Conservation (phyloP, 2,888 invertebrate species). For the Tenthredo amoena region DNA sequence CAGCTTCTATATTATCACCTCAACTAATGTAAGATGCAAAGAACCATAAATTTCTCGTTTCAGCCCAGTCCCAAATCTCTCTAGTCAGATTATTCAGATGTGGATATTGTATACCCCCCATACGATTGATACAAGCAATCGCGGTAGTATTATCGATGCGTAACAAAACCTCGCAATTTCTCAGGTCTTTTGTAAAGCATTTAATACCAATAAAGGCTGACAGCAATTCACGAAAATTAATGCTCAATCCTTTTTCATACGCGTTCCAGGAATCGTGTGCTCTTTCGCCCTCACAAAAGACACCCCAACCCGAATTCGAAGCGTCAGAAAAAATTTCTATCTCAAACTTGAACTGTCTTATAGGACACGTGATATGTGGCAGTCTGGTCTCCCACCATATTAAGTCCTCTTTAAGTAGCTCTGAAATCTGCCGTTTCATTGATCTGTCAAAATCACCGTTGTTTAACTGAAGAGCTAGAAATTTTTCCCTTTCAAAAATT, state of each 20-base stretch:
- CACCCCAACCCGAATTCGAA: conserved; percentile 56
- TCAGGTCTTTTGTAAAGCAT: conserved; percentile 55
- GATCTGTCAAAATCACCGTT: conserved; percentile 47
- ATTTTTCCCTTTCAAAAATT: conserved; percentile 53
- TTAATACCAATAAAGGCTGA: conserved; percentile 57
- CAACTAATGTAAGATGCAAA: conserved; percentile 57
- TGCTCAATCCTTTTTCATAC: conserved; percentile 47
- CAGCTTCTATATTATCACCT: conserved; percentile 53
- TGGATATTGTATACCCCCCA: conserved; percentile 54
- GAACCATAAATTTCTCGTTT: conserved; percentile 54
- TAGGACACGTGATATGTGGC: conserved; percentile 49
- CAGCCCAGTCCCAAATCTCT: conserved; percentile 57
- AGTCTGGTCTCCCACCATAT: conserved; percentile 30
- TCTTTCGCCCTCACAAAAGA: conserved; percentile 30
- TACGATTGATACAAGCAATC: conserved; percentile 57
- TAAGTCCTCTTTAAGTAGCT: conserved; percentile 34
- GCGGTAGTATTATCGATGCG: conserved; percentile 57
- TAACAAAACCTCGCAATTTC: conserved; percentile 52
- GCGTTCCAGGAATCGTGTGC: conserved; percentile 54
- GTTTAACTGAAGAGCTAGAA: conserved; percentile 42
- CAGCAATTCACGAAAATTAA: conserved; percentile 55
- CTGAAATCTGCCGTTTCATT: conserved; percentile 40
- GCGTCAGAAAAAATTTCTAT: conserved; percentile 59
- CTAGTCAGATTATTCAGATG: conserved; percentile 53
- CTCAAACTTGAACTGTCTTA: conserved; percentile 30